Evolutionary conservation across 1,140 invertebrate genomes (phyloP), one percentile per base, ranked within the genome.

Genomic region (Cardiocondyla obscurior): DNA sequence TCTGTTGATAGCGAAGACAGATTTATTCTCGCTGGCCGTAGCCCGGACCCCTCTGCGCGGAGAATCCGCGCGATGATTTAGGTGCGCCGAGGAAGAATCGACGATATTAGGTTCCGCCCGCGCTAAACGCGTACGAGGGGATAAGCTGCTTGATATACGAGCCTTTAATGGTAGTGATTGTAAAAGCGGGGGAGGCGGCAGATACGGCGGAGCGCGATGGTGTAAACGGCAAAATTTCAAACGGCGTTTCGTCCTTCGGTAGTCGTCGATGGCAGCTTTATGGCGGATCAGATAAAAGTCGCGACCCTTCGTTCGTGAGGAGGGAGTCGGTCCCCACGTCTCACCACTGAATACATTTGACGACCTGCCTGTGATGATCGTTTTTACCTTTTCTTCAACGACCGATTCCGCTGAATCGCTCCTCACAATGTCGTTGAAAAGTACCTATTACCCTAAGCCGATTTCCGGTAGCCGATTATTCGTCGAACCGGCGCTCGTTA

Each of bases 211-310:
- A 25, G 82, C 39, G 36, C 49, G 62, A 72, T 39, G 82, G 60
- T 65, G 67, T 76, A 72, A 82, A 86, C 69, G 82, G 53, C 36
- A 76, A 82, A 88, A 77, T 55, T 60, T 86, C 81, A 79, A 62
- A 62, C 33, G 84, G 55, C 81, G 70, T 49, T 57, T 25, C 53
- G n/a, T 44, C 42, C 30, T 22, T 14, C n/a, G 77, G 33, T 85
- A 83, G 83, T 76, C 62, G 70, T 77, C 82, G 79, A 90, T 89
- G 82, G 84, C 77, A 89, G 72, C 90, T 90, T 90, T 86, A 90
- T 88, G 84, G 83, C 22, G 81, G 86, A 90, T 90, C 87, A 81
- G 88, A 90, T 89, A 88, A 90, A 84, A 81, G 76, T 44, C 82
- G 60, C 64, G 65, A 77, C 62, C 85, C 77, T 72, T 73, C 73